Conservation (phyloP, 2,113 vertebrate genomes). For the Emydura subglobosa region DNA sequence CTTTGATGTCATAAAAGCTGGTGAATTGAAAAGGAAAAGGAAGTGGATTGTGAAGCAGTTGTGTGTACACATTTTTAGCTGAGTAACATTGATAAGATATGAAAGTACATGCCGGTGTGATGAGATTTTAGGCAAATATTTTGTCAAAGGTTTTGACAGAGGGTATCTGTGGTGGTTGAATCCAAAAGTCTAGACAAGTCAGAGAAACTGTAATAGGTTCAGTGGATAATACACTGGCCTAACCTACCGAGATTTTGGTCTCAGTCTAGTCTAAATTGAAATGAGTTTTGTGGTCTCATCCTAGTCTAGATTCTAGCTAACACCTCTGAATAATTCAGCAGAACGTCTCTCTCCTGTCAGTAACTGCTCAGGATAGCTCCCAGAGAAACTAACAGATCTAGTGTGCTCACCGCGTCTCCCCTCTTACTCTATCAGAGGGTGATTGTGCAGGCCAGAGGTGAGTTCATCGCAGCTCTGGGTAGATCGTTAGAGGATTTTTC, state of each 20-base stretch:
- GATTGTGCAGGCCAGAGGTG: not conserved
- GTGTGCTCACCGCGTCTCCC: not conserved
- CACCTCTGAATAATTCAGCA: constrained; percentile 10
- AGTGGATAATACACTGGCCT: not conserved
- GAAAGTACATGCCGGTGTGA: fast-evolving
- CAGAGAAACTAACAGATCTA: not conserved
- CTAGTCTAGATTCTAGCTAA: not conserved
- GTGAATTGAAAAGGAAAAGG: not conserved
- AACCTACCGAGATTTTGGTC: not conserved
- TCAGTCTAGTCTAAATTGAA: not conserved
- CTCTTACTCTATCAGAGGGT: fast-evolving
- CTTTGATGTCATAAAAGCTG: not conserved
- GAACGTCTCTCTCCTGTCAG: not conserved
- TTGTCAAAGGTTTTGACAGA: not conserved
- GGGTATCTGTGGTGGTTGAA: not conserved
- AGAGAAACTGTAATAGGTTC: not conserved
- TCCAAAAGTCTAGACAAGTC: fast-evolving
- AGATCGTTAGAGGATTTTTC: not conserved
- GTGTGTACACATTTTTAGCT: not conserved
- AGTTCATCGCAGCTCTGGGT: not conserved
- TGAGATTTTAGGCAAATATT: not conserved
- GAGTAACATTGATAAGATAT: not conserved
- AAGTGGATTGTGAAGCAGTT: not conserved
- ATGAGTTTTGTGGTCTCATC: not conserved
- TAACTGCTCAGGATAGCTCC: not conserved